phyloP scores from a whole-genome alignment of 2,113 vertebrate genomes.

The Tonatia bakeri region DNA sequence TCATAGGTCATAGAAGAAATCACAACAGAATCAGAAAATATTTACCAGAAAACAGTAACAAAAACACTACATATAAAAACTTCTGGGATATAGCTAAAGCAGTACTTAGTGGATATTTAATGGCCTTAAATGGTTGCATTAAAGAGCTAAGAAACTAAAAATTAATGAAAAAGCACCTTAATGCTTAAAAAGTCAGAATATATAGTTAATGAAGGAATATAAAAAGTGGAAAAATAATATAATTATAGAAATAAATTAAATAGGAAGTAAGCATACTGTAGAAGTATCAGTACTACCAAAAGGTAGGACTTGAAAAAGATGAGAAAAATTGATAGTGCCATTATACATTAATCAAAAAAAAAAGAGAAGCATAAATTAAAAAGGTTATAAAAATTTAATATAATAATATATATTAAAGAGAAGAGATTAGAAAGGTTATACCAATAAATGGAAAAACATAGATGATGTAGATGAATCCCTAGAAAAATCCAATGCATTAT shows the following conservation, averaged over 20 bases:
- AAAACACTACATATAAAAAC: background rate
- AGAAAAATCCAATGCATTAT: background rate
- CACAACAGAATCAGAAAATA: background rate
- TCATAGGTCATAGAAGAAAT: background rate
- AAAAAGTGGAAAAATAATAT: background rate
- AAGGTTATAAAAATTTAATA: background rate
- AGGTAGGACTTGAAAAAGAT: background rate
- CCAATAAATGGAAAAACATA: background rate
- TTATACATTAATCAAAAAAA: background rate
- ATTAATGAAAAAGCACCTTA: conserved; percentile 27
- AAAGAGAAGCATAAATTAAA: background rate
- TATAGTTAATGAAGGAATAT: background rate
- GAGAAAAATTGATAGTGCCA: background rate
- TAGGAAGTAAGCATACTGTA: background rate
- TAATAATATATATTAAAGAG: background rate
- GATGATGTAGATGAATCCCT: background rate
- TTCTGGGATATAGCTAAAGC: background rate
- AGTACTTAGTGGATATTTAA: background rate
- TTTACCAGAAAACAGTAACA: background rate
- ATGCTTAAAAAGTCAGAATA: background rate
- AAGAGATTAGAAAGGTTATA: background rate
- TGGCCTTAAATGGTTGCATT: background rate
- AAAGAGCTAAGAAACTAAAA: background rate
- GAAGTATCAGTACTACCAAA: background rate
- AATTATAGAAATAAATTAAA: background rate